phyloP scores from a whole-genome alignment of 2,797 vertebrate species.

The Rhabdomys pumilio region DNA sequence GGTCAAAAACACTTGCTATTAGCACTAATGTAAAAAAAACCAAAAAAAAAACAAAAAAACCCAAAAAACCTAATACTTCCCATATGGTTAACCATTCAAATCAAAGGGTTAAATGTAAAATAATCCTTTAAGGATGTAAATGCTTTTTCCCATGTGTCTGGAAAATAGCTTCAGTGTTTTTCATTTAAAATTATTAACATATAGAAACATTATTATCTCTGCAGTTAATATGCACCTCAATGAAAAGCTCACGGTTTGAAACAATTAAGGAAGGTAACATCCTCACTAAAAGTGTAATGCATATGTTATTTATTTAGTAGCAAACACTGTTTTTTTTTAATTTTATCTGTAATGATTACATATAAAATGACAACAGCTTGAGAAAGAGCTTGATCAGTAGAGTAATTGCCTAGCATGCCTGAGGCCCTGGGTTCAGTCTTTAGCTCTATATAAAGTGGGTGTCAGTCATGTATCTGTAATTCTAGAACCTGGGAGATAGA shows the following conservation, averaged over 20 bases:
- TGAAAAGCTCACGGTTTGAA: constrained; percentile 87
- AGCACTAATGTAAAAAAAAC: constrained; percentile 85
- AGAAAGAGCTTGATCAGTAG: not conserved
- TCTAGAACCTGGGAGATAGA: not conserved
- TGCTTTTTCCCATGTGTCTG: constrained; percentile 86
- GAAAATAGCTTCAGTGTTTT: constrained; percentile 87
- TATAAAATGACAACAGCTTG: constrained; percentile 77
- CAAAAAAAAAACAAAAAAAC: not conserved
- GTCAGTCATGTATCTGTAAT: not conserved
- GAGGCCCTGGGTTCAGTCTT: not conserved
- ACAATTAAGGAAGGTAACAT: constrained; percentile 87
- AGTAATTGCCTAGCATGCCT: not conserved
- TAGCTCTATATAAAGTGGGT: not conserved
- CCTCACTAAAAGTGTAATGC: constrained; percentile 88
- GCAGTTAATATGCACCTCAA: constrained; percentile 88
- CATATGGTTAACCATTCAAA: constrained; percentile 79
- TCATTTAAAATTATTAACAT: constrained; percentile 90
- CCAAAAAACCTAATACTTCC: constrained; percentile 80
- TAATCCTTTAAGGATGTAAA: constrained; percentile 87
- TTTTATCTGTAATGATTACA: constrained; percentile 86
- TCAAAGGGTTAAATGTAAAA: constrained; percentile 88
- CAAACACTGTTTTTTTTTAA: constrained; percentile 88
- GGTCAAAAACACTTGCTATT: constrained; percentile 84
- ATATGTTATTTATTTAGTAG: constrained; percentile 88
- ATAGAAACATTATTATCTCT: constrained; percentile 90